Evolutionary conservation across 2,797 vertebrate species (phyloP).

Genomic region (Cebuella pygmaea): DNA sequence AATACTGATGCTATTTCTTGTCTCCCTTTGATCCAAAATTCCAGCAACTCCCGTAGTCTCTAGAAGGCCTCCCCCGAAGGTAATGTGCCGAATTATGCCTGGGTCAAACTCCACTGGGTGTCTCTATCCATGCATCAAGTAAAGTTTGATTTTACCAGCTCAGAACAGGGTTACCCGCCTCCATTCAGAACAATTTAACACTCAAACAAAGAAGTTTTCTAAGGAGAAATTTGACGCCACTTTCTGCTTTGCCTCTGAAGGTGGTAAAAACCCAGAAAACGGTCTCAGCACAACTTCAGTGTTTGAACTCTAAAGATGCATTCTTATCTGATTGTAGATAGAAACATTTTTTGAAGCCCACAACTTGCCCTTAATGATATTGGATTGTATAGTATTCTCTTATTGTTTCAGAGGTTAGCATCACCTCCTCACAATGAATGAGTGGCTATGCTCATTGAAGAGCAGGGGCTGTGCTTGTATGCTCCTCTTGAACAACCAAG

Average conservation of each 20-base stretch:
- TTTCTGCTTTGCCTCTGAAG: background rate
- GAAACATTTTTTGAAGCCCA: background rate
- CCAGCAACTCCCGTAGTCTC: background rate
- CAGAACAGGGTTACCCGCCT: background rate
- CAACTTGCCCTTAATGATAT: background rate
- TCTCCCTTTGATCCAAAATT: background rate
- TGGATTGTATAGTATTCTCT: background rate
- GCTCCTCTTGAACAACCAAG: background rate
- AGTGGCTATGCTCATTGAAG: background rate
- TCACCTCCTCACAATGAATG: background rate
- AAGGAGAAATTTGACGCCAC: background rate
- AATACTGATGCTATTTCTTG: background rate
- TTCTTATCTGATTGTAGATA: background rate
- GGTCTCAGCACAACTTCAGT: background rate
- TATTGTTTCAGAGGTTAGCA: background rate
- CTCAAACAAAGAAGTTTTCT: background rate
- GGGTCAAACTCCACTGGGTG: background rate
- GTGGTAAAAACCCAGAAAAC: background rate
- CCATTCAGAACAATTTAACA: background rate
- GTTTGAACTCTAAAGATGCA: background rate
- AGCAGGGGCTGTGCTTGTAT: no score
- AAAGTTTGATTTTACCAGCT: background rate
- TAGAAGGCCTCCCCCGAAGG: background rate
- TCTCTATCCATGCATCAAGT: background rate
- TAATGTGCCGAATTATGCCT: background rate